Conservation (phyloP, 2,797 vertebrate genomes). For the Lycodopsis pacificus region DNA sequence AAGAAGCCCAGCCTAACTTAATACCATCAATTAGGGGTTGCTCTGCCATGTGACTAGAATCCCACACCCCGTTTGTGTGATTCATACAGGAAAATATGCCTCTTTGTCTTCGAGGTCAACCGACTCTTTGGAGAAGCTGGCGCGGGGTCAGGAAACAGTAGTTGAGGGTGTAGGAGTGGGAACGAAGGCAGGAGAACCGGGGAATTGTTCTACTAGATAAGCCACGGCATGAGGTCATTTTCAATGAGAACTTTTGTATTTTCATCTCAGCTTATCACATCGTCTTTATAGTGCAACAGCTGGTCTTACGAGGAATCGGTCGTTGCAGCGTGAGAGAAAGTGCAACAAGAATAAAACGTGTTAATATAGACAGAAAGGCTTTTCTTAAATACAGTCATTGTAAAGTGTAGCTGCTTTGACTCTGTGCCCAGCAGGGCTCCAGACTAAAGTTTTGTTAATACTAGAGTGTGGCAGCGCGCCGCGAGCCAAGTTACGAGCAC, state of each 20-base stretch:
- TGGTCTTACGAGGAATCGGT: slow-evolving; percentile 33
- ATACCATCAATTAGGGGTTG: slow-evolving; percentile 75
- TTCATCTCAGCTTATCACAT: slow-evolving; percentile 54
- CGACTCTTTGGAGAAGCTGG: slow-evolving; percentile 73
- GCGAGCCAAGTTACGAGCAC: too few relatives aligned
- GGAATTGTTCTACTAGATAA: slow-evolving; percentile 60
- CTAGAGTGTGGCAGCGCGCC: background rate
- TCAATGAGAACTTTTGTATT: slow-evolving; percentile 52
- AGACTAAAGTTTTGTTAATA: background rate
- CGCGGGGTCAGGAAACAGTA: slow-evolving; percentile 73
- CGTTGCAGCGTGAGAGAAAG: slow-evolving; percentile 27
- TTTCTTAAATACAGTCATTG: slow-evolving; percentile 2
- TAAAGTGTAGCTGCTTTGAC: background rate
- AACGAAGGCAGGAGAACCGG: slow-evolving; percentile 50
- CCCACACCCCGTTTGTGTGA: slow-evolving; percentile 76
- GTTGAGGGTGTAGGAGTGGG: slow-evolving; percentile 74
- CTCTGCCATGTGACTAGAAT: slow-evolving; percentile 73
- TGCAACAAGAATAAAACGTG: background rate
- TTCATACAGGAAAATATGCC: slow-evolving; percentile 83
- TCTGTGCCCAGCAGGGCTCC: background rate
- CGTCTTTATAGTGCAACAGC: slow-evolving; percentile 53
- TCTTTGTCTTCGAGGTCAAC: slow-evolving; percentile 79
- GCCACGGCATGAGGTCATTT: slow-evolving; percentile 67
- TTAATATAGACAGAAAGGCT: background rate
- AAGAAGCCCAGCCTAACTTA: slow-evolving; percentile 67